phyloP scores from a whole-genome alignment of 2,113 vertebrate genomes.

The Tauraco erythrolophus region DNA sequence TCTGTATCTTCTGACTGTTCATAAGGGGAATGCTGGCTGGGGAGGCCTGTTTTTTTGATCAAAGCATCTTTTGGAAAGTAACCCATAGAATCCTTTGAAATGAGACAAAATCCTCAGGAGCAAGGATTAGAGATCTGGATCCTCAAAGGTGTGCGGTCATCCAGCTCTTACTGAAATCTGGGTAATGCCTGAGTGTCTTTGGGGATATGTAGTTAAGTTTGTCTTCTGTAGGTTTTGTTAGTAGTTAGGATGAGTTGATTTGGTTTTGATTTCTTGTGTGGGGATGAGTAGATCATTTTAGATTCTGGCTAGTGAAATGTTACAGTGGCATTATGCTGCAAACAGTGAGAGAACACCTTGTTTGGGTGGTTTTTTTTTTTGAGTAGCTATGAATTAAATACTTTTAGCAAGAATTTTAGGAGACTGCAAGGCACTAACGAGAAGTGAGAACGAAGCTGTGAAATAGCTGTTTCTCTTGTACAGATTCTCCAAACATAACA shows the following conservation, averaged over 20 bases:
- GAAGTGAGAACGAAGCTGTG: constrained; percentile 46
- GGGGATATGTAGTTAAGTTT: background rate
- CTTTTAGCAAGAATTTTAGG: background rate
- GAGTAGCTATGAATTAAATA: background rate
- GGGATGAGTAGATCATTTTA: background rate
- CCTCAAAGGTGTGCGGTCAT: background rate
- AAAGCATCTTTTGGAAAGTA: background rate
- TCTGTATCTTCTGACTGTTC: background rate
- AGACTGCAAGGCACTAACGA: background rate
- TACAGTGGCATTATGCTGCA: background rate
- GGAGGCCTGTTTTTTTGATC: background rate
- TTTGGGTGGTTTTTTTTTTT: background rate
- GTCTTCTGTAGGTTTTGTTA: background rate
- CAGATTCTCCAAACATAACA: background rate
- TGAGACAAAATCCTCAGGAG: background rate
- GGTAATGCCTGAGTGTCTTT: background rate
- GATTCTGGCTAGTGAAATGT: background rate
- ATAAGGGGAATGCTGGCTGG: background rate
- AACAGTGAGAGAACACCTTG: background rate
- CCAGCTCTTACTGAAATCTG: background rate
- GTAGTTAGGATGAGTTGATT: background rate
- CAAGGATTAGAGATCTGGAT: background rate
- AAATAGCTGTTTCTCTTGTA: background rate
- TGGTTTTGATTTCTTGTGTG: background rate
- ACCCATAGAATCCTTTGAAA: background rate